Evolutionary conservation across 2,113 vertebrate genomes (phyloP).

Genomic region (Eretmochelys imbricata): DNA sequence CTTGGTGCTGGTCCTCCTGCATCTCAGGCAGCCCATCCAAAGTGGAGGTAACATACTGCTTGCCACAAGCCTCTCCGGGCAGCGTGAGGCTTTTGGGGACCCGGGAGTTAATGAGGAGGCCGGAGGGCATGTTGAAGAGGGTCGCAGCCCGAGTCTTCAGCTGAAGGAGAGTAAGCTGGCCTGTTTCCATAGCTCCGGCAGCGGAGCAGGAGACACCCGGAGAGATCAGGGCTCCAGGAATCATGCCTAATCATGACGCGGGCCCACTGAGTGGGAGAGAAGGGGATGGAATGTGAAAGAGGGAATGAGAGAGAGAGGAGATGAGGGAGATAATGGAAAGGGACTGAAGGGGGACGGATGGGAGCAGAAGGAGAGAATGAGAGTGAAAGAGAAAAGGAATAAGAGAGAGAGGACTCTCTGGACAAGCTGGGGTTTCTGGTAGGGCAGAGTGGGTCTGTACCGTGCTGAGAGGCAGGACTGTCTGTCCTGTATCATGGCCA

Average conservation of each 20-base stretch:
- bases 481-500: not conserved
- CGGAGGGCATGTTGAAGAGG: not conserved
- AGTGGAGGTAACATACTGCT: not conserved
- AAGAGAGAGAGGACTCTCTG: constrained; percentile 49
- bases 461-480: not conserved
- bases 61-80: not conserved
- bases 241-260: not conserved
- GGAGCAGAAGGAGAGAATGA: not conserved
- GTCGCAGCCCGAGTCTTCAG: not conserved
- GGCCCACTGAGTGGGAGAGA: not conserved
- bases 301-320: not conserved
- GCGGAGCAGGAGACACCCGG: not conserved
- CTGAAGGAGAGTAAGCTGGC: not conserved
- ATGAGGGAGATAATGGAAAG: not conserved
- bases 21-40: not conserved
- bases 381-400: not conserved
- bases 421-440: not conserved
- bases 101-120: not conserved
- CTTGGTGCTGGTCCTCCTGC: not conserved
- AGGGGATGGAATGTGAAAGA: not conserved
- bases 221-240: not conserved
- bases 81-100: not conserved
- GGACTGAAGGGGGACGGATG: not conserved
- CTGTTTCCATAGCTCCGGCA: not conserved
- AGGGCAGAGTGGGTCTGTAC: not conserved